phyloP scores from a whole-genome alignment of 2,797 vertebrate genomes.

The Mormyrops boulengeri region DNA sequence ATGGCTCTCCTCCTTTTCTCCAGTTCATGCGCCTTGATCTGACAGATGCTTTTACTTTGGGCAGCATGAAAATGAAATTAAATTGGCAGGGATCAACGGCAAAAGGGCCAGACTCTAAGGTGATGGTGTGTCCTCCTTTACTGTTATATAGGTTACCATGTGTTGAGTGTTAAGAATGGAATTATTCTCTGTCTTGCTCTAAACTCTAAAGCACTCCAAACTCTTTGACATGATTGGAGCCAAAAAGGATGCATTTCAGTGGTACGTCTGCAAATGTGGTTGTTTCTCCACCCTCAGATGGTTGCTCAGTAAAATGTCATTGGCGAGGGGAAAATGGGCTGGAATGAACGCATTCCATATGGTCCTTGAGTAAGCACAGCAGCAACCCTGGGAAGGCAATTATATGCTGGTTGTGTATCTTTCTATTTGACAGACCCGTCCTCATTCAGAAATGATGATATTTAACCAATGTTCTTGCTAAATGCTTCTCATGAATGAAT shows the following conservation, averaged over 20 bases:
- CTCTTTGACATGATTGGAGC: background rate
- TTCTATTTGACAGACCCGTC: background rate
- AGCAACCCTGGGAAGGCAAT: background rate
- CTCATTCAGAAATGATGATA: background rate
- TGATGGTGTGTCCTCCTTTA: background rate
- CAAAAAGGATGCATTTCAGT: background rate
- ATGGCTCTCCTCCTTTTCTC: no score
- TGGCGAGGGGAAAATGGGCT: background rate
- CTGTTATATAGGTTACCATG: background rate
- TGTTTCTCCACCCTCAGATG: background rate
- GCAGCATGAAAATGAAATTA: background rate
- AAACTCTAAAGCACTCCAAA: background rate
- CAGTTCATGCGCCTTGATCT: background rate
- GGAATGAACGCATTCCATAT: slow-evolving; percentile 7
- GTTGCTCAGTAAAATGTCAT: background rate
- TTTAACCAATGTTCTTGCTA: background rate
- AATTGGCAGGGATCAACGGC: background rate
- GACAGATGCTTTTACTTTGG: background rate
- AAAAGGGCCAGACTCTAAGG: background rate
- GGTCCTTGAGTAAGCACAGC: background rate
- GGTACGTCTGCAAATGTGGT: background rate
- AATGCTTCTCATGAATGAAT: background rate
- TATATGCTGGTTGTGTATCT: background rate
- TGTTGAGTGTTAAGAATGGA: background rate
- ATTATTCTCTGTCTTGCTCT: background rate